These are phyloP conservation scores for Graptemys geographica DNA, from an alignment of 2,797 vertebrate species.

Conservation along the genomic window DNA sequence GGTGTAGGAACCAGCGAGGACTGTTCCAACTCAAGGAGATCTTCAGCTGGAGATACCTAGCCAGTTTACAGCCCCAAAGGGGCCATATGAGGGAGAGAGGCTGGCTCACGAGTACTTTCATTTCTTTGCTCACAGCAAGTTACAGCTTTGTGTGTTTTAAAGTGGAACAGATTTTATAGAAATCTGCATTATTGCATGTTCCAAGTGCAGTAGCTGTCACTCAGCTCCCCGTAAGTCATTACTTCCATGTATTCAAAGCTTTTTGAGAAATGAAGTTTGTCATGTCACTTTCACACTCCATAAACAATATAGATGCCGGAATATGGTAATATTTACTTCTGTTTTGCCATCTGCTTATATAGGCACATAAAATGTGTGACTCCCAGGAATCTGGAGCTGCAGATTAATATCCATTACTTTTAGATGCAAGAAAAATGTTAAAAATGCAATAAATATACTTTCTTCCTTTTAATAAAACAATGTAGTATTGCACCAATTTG, in stretches of 20 bases:
- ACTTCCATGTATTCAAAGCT: slow-evolving; percentile 35
- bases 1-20: fast-evolving
- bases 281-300: slow-evolving; percentile 24
- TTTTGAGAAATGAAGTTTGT: slow-evolving; percentile 48
- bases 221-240: slow-evolving; percentile 18
- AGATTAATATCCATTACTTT: neutral
- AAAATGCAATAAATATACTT: neutral
- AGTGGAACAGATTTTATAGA: neutral
- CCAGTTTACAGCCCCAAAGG: neutral
- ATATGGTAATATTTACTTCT: slow-evolving; percentile 57
- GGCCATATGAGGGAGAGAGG: neutral
- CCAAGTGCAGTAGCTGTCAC: slow-evolving; percentile 30
- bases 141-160: neutral
- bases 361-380: slow-evolving; percentile 18
- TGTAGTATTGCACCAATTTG: neutral
- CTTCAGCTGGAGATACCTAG: neutral
- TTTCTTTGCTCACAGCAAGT: fast-evolving
- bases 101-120: fast-evolving
- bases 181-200: neutral
- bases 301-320: slow-evolving; percentile 8
- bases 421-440: neutral
- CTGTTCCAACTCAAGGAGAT: neutral
- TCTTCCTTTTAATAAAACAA: neutral
- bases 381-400: neutral
- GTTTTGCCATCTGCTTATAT: slow-evolving; percentile 58